Base-by-base conservation (phyloP, 2,113 vertebrate genomes). In the Agelaius phoeniceus region DNA sequence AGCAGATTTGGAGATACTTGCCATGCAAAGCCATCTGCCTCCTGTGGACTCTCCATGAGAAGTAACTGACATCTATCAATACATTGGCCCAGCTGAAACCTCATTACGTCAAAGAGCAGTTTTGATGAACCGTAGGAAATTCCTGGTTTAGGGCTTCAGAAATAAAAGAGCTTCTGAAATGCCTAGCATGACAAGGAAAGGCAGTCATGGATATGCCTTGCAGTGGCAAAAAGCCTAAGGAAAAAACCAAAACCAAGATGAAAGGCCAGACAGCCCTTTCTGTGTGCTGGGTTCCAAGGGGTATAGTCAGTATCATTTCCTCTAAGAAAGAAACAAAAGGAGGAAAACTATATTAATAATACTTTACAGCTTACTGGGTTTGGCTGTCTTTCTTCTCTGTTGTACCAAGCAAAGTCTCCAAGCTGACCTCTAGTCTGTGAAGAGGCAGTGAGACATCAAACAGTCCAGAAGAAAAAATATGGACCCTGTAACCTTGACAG, bases 11-110 rank as follows among this genome's bases (percentile, higher is more conserved):
- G 57, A 90, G 62, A 76, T 31, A 37, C 15, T 87, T 89, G 68
- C 73, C 91, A 86, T 86, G 68, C 86, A 90, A 77, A 92, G 39
- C 82, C 85, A 84, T 75, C 91, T 94, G 93, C 86, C 49, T 92
- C 59, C 30, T 8, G 13, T 2, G 81, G 93, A 75, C 89, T 74
- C 52, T 51, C 6, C 14, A 52, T 48, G 39, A 81, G 27, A 68
- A 61, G 17, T 65, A 31, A 97, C 51, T 89, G 91, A 75, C 91
- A 92, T 41, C 86, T 75, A 81, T 87, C 89, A 90, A 78, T 81
- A 95, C 86, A 81, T 3, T 90, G 75, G 88, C 84, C 80, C 76
- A 81, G 73, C 52, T 44, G 44, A 73, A 89, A 81, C 33, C 44
- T 43, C 41, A 21, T 44, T 74, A 55, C 31, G 27, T 63, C 80